Base-by-base conservation (phyloP, 1,140 invertebrate species). In the Aculops lycopersici region DNA sequence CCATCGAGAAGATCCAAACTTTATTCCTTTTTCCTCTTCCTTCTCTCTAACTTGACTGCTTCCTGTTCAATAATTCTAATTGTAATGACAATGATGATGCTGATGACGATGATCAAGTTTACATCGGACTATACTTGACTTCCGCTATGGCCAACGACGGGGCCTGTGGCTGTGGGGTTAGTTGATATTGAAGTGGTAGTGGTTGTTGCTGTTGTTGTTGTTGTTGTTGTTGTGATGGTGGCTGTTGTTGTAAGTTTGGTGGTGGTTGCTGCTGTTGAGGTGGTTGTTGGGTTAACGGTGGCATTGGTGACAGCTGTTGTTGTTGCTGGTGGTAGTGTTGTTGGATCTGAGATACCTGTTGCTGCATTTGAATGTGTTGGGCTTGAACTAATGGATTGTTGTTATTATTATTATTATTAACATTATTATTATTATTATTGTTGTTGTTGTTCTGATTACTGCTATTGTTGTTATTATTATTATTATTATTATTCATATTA, bases 321-420 rank as follows among this genome's bases (percentile, higher is more conserved):
- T 38, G 37, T 38, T 38, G 37, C 37, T 38, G 37, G 8, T 38
- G 37, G 12, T 38, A 16, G 8, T 38, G 37, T 12, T 38, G 37
- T 16, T 19, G 15, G 12, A 35, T 13, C n/a, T 35, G 31, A 35
- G n/a, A n/a, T n/a, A n/a, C n/a, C n/a, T n/a, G n/a, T n/a, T n/a
- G n/a, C n/a, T n/a, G n/a, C n/a, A n/a, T n/a, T n/a, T n/a, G n/a
- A n/a, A n/a, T n/a, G n/a, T n/a, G n/a, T n/a, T n/a, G n/a, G n/a
- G n/a, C n/a, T n/a, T n/a, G n/a, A n/a, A n/a, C n/a, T n/a, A n/a
- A n/a, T n/a, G n/a, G n/a, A n/a, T n/a, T n/a, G n/a, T n/a, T n/a
- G n/a, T n/a, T n/a, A n/a, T n/a, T n/a, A n/a, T n/a, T n/a, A n/a
- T n/a, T n/a, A n/a, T n/a, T n/a, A n/a, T n/a, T n/a, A n/a, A n/a